Evolutionary conservation across 2,888 invertebrate species (phyloP).

Genomic region (Serrognathus titanus): DNA sequence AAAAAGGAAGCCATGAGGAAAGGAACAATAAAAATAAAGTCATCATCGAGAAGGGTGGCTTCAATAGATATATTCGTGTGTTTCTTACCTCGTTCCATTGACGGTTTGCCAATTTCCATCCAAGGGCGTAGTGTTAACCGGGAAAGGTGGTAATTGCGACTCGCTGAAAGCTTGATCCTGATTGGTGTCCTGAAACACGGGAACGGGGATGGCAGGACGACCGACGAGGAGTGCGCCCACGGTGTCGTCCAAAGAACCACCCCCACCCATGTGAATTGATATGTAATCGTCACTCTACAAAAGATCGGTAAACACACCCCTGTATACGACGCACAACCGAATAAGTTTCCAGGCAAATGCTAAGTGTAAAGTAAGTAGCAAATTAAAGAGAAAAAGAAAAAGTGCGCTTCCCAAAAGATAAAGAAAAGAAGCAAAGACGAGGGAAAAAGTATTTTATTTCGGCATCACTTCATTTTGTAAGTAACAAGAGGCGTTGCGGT

Average conservation of each 20-base stretch:
- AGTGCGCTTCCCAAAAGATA: not conserved
- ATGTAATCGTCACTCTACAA: slow-evolving; percentile 52
- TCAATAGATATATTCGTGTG: not conserved
- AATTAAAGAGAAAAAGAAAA: not conserved
- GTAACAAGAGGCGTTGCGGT: not conserved
- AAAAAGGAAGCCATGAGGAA: no score
- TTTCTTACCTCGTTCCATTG: slow-evolving; percentile 63
- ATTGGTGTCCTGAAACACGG: slow-evolving; percentile 30
- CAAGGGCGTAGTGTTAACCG: slow-evolving; percentile 63
- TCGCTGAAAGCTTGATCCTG: slow-evolving; percentile 40
- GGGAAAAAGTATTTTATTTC: not conserved
- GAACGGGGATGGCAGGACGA: slow-evolving; percentile 23
- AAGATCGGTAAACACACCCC: not conserved
- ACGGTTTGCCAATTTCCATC: slow-evolving; percentile 80
- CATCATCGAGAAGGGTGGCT: no score
- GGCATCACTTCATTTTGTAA: no score
- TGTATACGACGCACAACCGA: no score
- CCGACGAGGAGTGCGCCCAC: slow-evolving; percentile 45
- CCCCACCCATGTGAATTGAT: slow-evolving; percentile 48
- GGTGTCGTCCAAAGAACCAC: slow-evolving; percentile 45
- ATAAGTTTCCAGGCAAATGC: not conserved
- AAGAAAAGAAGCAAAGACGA: not conserved
- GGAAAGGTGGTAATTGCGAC: slow-evolving; percentile 56
- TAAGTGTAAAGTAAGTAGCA: not conserved
- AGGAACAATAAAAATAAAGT: no score